These are phyloP conservation scores for Endomychus coccineus DNA, from an alignment of 2,888 invertebrate genomes.

Conservation along the genomic window DNA sequence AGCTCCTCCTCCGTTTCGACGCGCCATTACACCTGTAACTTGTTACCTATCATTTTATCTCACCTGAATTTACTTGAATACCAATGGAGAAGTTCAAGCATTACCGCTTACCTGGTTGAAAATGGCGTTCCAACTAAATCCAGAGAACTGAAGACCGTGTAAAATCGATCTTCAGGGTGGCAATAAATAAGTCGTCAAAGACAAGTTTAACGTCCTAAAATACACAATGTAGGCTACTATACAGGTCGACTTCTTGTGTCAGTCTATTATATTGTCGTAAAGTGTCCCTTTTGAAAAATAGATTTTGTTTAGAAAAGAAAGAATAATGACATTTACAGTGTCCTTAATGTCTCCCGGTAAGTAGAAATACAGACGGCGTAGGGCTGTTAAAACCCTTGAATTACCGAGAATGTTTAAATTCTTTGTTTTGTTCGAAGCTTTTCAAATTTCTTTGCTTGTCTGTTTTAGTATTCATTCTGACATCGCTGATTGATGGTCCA, in stretches of 20 bases:
- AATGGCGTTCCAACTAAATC: constrained; percentile 5
- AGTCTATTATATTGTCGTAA: constrained; percentile 23
- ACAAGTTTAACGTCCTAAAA: constrained; percentile 16
- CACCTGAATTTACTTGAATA: no score
- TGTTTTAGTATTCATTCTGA: no score
- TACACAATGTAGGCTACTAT: constrained; percentile 20
- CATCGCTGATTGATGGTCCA: no score
- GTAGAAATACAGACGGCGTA: constrained; percentile 12
- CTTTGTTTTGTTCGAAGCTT: no score
- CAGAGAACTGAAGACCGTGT: constrained; percentile 9
- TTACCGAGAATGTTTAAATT: no score
- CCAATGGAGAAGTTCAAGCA: no score
- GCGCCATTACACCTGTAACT: no score
- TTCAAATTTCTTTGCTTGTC: no score
- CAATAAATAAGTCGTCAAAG: constrained; percentile 19
- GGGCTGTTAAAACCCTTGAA: no score
- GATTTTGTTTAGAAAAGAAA: constrained; percentile 20
- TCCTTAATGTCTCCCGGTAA: constrained; percentile 9
- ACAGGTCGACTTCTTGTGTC: constrained; percentile 20
- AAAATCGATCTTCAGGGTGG: constrained; percentile 11
- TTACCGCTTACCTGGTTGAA: no score
- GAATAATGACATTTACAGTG: constrained; percentile 29
- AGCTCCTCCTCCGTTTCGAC: no score
- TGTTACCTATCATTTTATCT: constrained; percentile 2
- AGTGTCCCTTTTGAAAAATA: constrained; percentile 13